Conservation (phyloP, 2,113 vertebrate genomes). For the Coreoperca whiteheadi region DNA sequence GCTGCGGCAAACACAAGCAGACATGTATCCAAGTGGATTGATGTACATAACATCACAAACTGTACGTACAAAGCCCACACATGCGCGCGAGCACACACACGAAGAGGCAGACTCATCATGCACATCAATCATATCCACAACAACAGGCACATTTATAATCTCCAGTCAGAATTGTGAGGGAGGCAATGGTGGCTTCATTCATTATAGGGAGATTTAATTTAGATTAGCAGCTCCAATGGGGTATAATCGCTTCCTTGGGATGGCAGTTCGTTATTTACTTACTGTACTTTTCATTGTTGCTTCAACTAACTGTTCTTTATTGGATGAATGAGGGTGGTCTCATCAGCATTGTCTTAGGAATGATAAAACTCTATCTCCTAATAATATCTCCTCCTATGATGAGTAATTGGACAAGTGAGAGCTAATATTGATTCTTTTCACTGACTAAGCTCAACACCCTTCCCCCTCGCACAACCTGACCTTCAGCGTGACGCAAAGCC, state of each 20-base stretch:
- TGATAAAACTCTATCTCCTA: slow-evolving; percentile 60
- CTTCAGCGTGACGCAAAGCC: slow-evolving; percentile 44
- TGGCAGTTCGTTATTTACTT: slow-evolving; percentile 73
- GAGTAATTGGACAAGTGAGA: slow-evolving; percentile 57
- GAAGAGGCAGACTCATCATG: slow-evolving; percentile 44
- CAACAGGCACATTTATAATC: slow-evolving; percentile 75
- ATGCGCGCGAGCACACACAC: not conserved
- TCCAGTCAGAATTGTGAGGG: slow-evolving; percentile 64
- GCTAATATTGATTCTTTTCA: slow-evolving; percentile 59
- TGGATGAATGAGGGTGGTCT: slow-evolving; percentile 65
- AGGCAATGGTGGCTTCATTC: slow-evolving; percentile 74
- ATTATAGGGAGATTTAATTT: slow-evolving; percentile 83
- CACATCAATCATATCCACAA: slow-evolving; percentile 64
- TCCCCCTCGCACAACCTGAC: slow-evolving; percentile 42
- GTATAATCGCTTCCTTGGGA: slow-evolving; percentile 75
- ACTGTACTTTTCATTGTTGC: slow-evolving; percentile 72
- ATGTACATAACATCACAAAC: not conserved
- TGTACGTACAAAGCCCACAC: not conserved
- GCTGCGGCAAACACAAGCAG: slow-evolving; percentile 74
- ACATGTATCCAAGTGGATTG: slow-evolving; percentile 1
- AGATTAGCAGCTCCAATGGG: slow-evolving; percentile 76
- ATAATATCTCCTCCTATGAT: slow-evolving; percentile 61
- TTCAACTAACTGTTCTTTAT: slow-evolving; percentile 60
- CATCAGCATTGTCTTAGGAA: slow-evolving; percentile 45
- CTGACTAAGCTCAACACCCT: slow-evolving; percentile 46